Evolutionary conservation across 1,140 invertebrate genomes (phyloP).

Genomic region (Ctenoplectra terminalis): DNA sequence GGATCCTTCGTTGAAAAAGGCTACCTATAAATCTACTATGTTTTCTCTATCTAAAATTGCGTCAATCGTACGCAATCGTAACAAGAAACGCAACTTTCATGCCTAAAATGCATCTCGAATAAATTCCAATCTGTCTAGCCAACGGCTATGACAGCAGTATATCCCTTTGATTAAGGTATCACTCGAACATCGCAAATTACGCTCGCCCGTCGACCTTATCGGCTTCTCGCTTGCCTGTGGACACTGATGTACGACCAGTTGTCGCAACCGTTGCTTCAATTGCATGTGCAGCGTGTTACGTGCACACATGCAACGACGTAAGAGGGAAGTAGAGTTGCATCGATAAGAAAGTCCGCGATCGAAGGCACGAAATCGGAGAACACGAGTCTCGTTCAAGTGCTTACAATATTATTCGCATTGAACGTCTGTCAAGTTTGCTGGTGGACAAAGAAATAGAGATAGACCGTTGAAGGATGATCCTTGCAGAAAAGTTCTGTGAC

Average conservation of each 20-base stretch:
- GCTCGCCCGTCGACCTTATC: conserved; percentile 16
- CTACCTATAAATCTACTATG: too few relatives aligned
- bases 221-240: background rate
- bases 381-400: background rate
- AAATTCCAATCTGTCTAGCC: background rate
- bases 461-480: too few relatives aligned
- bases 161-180: conserved; percentile 22
- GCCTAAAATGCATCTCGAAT: background rate
- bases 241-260: conserved; percentile 15
- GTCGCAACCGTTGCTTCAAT: conserved; percentile 2
- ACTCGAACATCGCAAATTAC: conserved; percentile 11
- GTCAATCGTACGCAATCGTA: background rate
- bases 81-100: background rate
- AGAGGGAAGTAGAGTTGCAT: conserved; percentile 1
- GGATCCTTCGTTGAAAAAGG: too few relatives aligned
- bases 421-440: too few relatives aligned
- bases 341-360: conserved; percentile 9
- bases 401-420: too few relatives aligned
- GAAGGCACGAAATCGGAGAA: background rate
- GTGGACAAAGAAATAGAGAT: too few relatives aligned
- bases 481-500: too few relatives aligned
- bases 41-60: background rate
- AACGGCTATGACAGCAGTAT: background rate
- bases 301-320: background rate
- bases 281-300: conserved; percentile 17